Evolutionary conservation across 2,797 vertebrate genomes (phyloP).

Genomic region (Hozukius guyotensis): DNA sequence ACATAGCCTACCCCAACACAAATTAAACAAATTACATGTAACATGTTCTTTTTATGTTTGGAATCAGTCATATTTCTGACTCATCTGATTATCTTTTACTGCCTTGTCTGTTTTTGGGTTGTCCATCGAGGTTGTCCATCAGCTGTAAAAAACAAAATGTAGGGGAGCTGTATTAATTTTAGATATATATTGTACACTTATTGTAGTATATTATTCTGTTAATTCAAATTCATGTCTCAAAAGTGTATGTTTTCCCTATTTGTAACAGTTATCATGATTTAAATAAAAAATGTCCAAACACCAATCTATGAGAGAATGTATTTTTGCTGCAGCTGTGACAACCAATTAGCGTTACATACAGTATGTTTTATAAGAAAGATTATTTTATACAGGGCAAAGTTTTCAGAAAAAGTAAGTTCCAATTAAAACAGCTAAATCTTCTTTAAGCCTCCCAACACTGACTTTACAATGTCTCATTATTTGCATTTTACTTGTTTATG

Average conservation of each 20-base stretch:
- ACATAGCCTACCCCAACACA: not conserved
- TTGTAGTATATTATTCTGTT: not conserved
- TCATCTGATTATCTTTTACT: not conserved
- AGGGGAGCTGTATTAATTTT: not conserved
- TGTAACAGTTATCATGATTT: not conserved
- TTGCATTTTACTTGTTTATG: not conserved
- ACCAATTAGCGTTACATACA: not conserved
- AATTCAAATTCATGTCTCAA: not conserved
- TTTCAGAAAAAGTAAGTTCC: not conserved
- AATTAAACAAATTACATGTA: not conserved
- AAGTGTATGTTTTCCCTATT: not conserved
- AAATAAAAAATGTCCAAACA: not conserved
- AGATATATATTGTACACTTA: not conserved
- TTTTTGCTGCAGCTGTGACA: not conserved
- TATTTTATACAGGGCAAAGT: not conserved
- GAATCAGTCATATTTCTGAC: not conserved
- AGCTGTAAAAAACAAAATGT: not conserved
- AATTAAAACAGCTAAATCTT: not conserved
- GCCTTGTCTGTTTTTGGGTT: not conserved
- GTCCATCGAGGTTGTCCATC: not conserved
- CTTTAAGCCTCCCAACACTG: not conserved
- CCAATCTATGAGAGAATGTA: not conserved
- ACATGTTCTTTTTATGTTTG: not conserved
- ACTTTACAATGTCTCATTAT: slow-evolving; percentile 1
- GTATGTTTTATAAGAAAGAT: not conserved